Evolutionary conservation across 2,797 vertebrate genomes (phyloP), one percentile per base, ranked within the genome.

Genomic region (Leptatherina wallacei): DNA sequence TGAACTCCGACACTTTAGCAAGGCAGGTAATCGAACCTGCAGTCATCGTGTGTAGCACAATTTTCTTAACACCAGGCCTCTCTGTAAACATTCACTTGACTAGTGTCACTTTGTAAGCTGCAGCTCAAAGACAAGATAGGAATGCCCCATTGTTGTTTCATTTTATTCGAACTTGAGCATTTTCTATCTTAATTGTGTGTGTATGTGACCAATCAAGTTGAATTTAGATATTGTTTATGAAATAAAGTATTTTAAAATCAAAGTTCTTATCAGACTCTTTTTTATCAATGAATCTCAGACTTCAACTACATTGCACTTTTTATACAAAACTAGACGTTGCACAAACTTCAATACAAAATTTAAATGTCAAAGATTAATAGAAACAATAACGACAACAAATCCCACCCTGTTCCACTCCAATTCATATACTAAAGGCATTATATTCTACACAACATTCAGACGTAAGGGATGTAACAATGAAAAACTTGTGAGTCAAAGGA

Each of bases 241-340:
- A 95, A 93, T 94, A 92, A 95, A 94, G 68, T 85, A 91, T 87
- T 94, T 94, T 91, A 93, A 94, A 94, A 85, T 73, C 80, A 86
- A 71, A 44, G 1, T 22, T 22, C 18, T 36, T 24, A 20, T 49
- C 9, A 38, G 8, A 3, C 1, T 14, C 24, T 30, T 52, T 47
- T 18, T n/a, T 27, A 3, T 49, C 14, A 7, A 2, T 22, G 1
- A 42, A 13, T 42, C 38, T 42, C n/a, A n/a, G n/a, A n/a, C n/a
- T n/a, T n/a, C n/a, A n/a, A n/a, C n/a, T n/a, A n/a, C n/a, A n/a
- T n/a, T n/a, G n/a, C n/a, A n/a, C n/a, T n/a, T n/a, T n/a, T n/a
- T n/a, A n/a, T n/a, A n/a, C n/a, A n/a, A n/a, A n/a, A n/a, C n/a
- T n/a, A n/a, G n/a, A n/a, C n/a, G n/a, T n/a, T n/a, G n/a, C n/a